Evolutionary conservation across 2,888 invertebrate genomes (phyloP).

Genomic region (Tholera decimalis): DNA sequence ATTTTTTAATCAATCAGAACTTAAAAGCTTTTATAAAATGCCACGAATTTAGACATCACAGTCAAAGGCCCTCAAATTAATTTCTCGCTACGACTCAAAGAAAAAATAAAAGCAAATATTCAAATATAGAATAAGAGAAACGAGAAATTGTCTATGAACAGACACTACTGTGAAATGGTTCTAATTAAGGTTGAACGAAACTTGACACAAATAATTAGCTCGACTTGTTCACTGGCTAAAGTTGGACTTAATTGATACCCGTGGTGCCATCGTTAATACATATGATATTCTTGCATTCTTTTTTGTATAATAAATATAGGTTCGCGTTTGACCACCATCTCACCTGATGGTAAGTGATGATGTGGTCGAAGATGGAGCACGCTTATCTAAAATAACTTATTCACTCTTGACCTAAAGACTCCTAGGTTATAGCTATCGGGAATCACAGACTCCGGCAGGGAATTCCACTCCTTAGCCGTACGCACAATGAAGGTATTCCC

Average conservation of each 20-base stretch:
- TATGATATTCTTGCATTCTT: neutral
- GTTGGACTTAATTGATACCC: slow-evolving; percentile 27
- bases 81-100: slow-evolving; percentile 8
- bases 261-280: slow-evolving; percentile 14
- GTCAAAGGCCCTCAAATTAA: neutral
- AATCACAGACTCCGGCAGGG: too few species aligned
- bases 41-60: neutral
- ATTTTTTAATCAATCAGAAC: neutral
- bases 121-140: slow-evolving; percentile 9
- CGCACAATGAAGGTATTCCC: too few species aligned
- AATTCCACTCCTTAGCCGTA: too few species aligned
- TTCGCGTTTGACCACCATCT: too few species aligned
- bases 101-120: neutral
- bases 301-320: too few species aligned
- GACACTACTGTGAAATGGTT: slow-evolving; percentile 39
- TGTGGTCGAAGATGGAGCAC: too few species aligned
- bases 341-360: too few species aligned
- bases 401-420: too few species aligned
- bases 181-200: slow-evolving; percentile 59
- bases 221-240: slow-evolving; percentile 45
- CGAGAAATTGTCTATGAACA: slow-evolving; percentile 18
- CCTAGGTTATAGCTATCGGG: too few species aligned
- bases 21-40: neutral
- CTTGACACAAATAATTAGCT: slow-evolving; percentile 53
- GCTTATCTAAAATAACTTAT: too few species aligned